Percentiles rank a stretch among this genome's conserved stretches.
Conservation (phyloP, 2,797 vertebrate species). For the Octomys mimax region DNA sequence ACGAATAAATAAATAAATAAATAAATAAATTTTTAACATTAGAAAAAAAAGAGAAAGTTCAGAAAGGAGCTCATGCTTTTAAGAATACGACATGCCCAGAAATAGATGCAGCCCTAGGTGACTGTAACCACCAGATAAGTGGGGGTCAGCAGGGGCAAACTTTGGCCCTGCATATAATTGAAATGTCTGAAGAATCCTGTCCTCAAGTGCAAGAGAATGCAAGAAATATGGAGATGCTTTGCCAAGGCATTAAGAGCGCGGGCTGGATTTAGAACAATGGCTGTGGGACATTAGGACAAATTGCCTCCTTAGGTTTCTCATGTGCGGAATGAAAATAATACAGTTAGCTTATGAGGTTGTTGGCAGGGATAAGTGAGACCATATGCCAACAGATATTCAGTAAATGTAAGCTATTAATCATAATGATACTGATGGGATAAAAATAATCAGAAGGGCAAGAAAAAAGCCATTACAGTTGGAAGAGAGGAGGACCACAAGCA, state of each 20-base stretch:
- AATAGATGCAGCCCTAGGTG: background rate
- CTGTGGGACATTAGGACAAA: background rate
- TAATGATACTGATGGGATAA: conserved; percentile 4
- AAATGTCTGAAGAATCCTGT: background rate
- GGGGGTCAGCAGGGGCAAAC: background rate
- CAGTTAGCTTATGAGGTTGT: background rate
- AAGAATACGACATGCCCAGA: background rate
- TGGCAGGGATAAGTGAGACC: conserved; percentile 28
- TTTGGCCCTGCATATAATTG: background rate
- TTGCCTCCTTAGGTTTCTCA: background rate
- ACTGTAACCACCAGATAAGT: background rate
- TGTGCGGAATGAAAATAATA: conserved; percentile 28
- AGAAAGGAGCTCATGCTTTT: background rate
- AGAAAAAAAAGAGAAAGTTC: background rate
- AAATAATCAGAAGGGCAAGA: background rate
- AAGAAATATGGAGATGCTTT: background rate
- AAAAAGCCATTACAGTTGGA: background rate
- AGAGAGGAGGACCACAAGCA: background rate
- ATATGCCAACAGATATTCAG: background rate
- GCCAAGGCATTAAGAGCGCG: background rate
- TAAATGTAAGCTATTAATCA: conserved; percentile 50
- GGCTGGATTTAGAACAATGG: background rate
- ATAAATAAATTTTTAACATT: too few relatives aligned
- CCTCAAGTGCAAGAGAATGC: background rate
- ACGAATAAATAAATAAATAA: too few relatives aligned